Evolutionary conservation across 2,888 invertebrate species (phyloP).

Genomic region (Hypomecis atomaria): DNA sequence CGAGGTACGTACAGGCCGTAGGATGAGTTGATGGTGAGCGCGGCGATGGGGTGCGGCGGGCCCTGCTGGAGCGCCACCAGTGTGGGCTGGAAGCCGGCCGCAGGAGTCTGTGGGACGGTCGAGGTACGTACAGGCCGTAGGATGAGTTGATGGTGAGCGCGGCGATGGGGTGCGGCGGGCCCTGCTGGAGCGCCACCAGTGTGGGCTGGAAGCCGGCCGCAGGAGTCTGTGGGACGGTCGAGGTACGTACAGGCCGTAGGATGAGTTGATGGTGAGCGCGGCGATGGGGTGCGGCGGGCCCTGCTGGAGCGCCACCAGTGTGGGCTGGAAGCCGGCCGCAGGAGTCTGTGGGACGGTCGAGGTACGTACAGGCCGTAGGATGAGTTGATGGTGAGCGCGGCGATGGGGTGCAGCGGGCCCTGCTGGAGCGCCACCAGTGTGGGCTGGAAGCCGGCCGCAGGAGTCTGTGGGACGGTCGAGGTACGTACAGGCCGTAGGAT

Average conservation of each 20-base stretch:
- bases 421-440: slow-evolving; percentile 97
- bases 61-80: slow-evolving; percentile 96
- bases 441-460: slow-evolving; percentile 97
- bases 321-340: slow-evolving; percentile 98
- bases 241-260: slow-evolving; percentile 96
- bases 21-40: slow-evolving; percentile 97
- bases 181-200: slow-evolving; percentile 95
- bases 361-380: slow-evolving; percentile 97
- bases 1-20: slow-evolving; percentile 95
- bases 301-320: slow-evolving; percentile 96
- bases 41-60: slow-evolving; percentile 93
- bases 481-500: slow-evolving; percentile 97
- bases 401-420: slow-evolving; percentile 93
- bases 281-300: slow-evolving; percentile 94
- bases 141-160: slow-evolving; percentile 97
- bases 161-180: slow-evolving; percentile 93
- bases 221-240: no score
- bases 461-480: no score
- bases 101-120: slow-evolving; percentile 44
- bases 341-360: no score
- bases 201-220: slow-evolving; percentile 98
- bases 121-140: slow-evolving; percentile 95
- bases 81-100: slow-evolving; percentile 98
- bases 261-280: slow-evolving; percentile 96
- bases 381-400: slow-evolving; percentile 96